A percentile compares a stretch with the other conserved stretches of the same genome.
Conservation (phyloP, 2,888 invertebrate genomes). For the Gari tellinella region DNA sequence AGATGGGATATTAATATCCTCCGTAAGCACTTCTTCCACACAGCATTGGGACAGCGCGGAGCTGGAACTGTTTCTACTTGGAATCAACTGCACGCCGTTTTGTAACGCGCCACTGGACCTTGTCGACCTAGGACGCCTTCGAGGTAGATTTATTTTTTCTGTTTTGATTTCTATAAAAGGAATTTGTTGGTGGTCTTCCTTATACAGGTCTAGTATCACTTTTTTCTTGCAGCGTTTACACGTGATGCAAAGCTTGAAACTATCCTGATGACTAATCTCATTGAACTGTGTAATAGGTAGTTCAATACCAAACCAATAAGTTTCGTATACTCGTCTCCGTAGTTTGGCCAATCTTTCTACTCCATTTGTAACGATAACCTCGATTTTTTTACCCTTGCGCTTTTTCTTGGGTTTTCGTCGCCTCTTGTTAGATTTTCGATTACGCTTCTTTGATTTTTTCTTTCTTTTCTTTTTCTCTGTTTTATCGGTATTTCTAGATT, state of each 20-base stretch:
- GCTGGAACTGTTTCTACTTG: background rate
- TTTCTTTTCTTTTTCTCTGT: slow-evolving; percentile 13
- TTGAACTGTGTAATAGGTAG: slow-evolving; percentile 50
- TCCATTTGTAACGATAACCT: slow-evolving; percentile 44
- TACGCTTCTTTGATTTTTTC: slow-evolving; percentile 12
- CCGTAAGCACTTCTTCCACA: slow-evolving; percentile 27
- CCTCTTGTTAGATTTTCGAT: slow-evolving; percentile 2
- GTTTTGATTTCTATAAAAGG: slow-evolving; percentile 51
- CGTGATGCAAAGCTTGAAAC: slow-evolving; percentile 40
- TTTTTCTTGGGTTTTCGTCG: slow-evolving; percentile 13
- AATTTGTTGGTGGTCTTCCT: slow-evolving; percentile 21
- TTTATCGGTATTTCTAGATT: background rate
- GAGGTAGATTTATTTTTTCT: slow-evolving; percentile 35
- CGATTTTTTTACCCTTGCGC: slow-evolving; percentile 31
- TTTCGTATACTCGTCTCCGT: slow-evolving; percentile 37
- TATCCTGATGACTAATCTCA: slow-evolving; percentile 30
- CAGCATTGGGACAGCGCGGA: slow-evolving; percentile 23
- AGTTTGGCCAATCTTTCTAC: slow-evolving; percentile 32
- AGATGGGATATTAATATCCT: slow-evolving; percentile 41
- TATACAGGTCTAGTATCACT: slow-evolving; percentile 40
- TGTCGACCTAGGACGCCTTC: slow-evolving; percentile 26
- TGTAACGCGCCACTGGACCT: slow-evolving; percentile 14
- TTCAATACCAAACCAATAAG: slow-evolving; percentile 44
- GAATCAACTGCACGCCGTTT: slow-evolving; percentile 4
- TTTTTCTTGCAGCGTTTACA: slow-evolving; percentile 51